phyloP scores from a whole-genome alignment of 1,140 invertebrate species.

The Chelonus insularis region DNA sequence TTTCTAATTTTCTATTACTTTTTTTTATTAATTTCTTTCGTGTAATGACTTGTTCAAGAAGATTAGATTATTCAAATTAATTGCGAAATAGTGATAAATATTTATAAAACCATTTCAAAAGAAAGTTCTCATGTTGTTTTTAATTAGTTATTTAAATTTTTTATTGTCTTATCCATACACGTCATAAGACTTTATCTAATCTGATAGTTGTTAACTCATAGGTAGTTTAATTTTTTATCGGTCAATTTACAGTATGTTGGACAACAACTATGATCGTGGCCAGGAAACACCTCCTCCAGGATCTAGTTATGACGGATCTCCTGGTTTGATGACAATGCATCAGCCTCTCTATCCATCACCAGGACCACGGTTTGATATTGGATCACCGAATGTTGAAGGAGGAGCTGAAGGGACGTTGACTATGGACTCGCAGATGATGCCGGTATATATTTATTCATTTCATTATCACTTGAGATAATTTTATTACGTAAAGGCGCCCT shows the following conservation, averaged over 20 bases:
- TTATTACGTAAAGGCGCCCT: no score
- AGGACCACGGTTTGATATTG: slow-evolving; percentile 56
- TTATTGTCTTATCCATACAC: no score
- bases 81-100: no score
- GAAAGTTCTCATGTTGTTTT: no score
- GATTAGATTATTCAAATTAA: no score
- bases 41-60: no score
- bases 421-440: slow-evolving; percentile 58
- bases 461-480: neutral
- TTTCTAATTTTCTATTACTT: no score
- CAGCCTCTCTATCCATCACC: slow-evolving; percentile 55
- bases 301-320: slow-evolving; percentile 53
- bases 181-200: no score
- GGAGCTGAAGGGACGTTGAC: slow-evolving; percentile 54
- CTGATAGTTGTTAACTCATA: neutral
- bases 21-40: no score
- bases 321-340: slow-evolving; percentile 54
- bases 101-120: no score
- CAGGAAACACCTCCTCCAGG: slow-evolving; percentile 56
- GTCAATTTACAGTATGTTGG: slow-evolving; percentile 55
- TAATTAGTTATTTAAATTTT: no score
- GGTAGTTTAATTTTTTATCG: slow-evolving; percentile 14
- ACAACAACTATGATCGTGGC: slow-evolving; percentile 58
- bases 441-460: slow-evolving; percentile 39
- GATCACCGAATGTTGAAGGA: slow-evolving; percentile 55